Base-by-base conservation (phyloP, 2,888 invertebrate genomes). In the Tetragonula carbonaria region DNA sequence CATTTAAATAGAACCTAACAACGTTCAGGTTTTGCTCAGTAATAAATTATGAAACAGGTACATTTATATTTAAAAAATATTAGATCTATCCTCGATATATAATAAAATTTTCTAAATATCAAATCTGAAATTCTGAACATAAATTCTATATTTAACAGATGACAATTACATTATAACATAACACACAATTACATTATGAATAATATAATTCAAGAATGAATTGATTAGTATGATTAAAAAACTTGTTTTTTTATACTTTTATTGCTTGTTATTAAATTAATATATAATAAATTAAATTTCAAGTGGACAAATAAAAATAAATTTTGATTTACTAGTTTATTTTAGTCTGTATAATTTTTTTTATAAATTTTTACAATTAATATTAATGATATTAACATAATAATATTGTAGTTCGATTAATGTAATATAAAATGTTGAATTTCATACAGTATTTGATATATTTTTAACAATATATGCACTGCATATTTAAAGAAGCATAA, bases 1-100 rank as follows among this genome's bases (percentile, higher is more conserved):
- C 94, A 97, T 98, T 82, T 98, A 95, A 86, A 59, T 51, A 55
- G 14, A 55, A 71, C 59, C 23, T 45, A 23, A 63, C 55, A 63
- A n/a, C 21, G 14, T 65, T 57, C 82, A 63, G 23, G 45, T 57
- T 66, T 68, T 67, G 38, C 21, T 50, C n/a, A 45, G 51, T 63
- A 23, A 50, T 63, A 23, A 50, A 79, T 74, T 74, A 51, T 50
- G 33, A 67, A 70, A 80, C 62, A 70, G 38, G n/a, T 76, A 76
- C 4, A 74, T 65, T 83, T 70, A 53, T 78, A 80, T 82, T 55
- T 75, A 82, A 75, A n/a, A 55, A 71, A 77, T 50, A 74, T 45
- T 80, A 50, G n/a, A 80, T 76, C 33, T 74, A 71, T 50, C 51
- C 55, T 78, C 71, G 67, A 38, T 55, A 75, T 23, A 23, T 59